phyloP scores from a whole-genome alignment of 1,140 invertebrate genomes.

The Physella acuta region DNA sequence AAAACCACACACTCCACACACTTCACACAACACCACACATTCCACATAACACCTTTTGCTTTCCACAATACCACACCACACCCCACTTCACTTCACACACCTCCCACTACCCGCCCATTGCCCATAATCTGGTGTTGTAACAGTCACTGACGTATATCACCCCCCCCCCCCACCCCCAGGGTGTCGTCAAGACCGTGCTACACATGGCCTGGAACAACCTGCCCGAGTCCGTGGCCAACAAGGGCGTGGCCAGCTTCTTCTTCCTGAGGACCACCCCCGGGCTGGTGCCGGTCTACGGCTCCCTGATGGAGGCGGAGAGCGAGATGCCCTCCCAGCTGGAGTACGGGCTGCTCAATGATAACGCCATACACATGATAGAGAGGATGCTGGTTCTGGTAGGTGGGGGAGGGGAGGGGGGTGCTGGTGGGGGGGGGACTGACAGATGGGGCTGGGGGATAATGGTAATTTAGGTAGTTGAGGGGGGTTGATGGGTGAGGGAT shows the following conservation, averaged over 20 bases:
- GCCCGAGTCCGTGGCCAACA: constrained; percentile 5
- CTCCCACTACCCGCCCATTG: too few species aligned
- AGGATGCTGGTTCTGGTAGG: constrained; percentile 5
- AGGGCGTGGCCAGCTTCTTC: background rate
- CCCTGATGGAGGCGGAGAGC: background rate
- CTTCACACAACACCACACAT: too few species aligned
- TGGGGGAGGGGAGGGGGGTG: too few species aligned
- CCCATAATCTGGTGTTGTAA: too few species aligned
- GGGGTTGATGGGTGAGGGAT: background rate
- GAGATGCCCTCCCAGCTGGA: constrained; percentile 16
- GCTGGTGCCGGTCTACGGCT: background rate
- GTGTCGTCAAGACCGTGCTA: background rate
- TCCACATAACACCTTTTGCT: too few species aligned
- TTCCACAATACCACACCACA: too few species aligned
- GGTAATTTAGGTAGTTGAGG: background rate
- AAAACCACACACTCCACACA: too few species aligned
- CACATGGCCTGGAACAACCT: constrained; percentile 14
- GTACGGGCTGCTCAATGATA: constrained; percentile 9
- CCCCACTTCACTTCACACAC: too few species aligned
- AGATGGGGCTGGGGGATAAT: too few species aligned
- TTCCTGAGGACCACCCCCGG: background rate
- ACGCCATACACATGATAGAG: background rate
- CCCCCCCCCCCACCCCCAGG: background rate
- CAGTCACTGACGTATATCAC: too few species aligned
- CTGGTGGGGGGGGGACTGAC: too few species aligned